phyloP scores from a whole-genome alignment of 64 coral and sea anemone genomes.

The Actinia equina region DNA sequence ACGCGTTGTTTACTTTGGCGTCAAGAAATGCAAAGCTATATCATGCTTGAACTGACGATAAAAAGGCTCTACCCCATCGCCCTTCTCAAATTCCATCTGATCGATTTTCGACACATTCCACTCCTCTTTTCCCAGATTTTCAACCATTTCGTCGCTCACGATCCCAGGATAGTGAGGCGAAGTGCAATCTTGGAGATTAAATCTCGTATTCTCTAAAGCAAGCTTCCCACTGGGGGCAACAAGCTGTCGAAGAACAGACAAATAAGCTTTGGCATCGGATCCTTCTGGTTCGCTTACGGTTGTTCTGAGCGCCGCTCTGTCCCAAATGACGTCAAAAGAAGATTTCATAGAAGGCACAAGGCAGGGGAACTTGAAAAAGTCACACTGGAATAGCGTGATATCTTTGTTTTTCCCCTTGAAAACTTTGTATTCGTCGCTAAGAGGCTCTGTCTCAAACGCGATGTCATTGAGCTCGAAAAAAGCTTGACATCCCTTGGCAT shows the following conservation, averaged over 20 bases:
- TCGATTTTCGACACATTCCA: conserved; percentile 14
- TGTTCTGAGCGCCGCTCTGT: conserved; percentile 18
- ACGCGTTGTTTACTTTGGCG: not conserved
- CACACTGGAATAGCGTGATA: conserved; percentile 22
- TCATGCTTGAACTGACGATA: conserved; percentile 8
- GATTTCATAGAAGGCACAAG: conserved; percentile 10
- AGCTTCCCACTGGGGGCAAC: not conserved
- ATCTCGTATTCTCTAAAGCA: conserved; percentile 16
- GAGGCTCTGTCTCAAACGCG: not conserved
- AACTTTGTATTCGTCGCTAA: not conserved
- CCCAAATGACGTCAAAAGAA: conserved; percentile 29
- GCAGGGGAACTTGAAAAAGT: not conserved
- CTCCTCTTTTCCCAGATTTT: not conserved
- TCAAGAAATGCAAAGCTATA: conserved; percentile 11
- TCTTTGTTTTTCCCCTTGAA: conserved; percentile 15
- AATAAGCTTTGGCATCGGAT: not conserved
- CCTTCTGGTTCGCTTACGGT: not conserved
- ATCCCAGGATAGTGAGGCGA: not conserved
- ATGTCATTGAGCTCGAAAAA: conserved; percentile 17
- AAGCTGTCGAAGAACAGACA: not conserved
- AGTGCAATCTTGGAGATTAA: not conserved
- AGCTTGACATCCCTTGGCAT: not conserved
- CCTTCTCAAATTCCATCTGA: conserved; percentile 1
- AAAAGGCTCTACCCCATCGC: not conserved
- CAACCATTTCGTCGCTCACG: conserved; percentile 11